Conservation (phyloP, 2,113 vertebrate species). For the Dipodomys ordii region DNA sequence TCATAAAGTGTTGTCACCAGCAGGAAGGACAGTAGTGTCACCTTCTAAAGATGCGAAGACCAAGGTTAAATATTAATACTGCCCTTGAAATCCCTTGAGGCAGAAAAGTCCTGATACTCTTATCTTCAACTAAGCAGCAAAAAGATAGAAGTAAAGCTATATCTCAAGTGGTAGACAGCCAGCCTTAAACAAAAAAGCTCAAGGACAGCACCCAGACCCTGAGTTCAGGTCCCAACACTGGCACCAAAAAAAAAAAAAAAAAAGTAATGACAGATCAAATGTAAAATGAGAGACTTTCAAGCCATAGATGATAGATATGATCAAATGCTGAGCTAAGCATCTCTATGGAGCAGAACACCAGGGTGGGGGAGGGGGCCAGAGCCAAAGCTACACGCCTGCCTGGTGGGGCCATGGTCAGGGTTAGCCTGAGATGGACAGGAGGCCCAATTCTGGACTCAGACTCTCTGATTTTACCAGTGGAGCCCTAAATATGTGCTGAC, state of each 20-base stretch:
- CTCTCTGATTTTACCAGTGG: not conserved
- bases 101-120: no score
- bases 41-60: not conserved
- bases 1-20: slow-evolving; percentile 11
- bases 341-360: not conserved
- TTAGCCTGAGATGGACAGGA: accelerated
- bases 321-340: not conserved
- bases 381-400: not conserved
- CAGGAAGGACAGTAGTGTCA: not conserved
- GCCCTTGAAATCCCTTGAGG: no score
- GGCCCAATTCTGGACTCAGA: not conserved
- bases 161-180: no score
- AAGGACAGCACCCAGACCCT: no score
- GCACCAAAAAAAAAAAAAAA: not conserved
- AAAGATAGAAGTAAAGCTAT: no score
- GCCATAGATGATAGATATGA: not conserved
- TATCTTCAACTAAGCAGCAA: no score
- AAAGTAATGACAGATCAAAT: slow-evolving; percentile 27
- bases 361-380: not conserved
- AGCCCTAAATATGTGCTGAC: not conserved
- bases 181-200: no score
- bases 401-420: not conserved
- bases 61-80: not conserved
- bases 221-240: no score
- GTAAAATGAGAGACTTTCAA: slow-evolving; percentile 5